Conservation (phyloP, 2,797 vertebrate genomes). For the Sternarchorhynchus goeldii region DNA sequence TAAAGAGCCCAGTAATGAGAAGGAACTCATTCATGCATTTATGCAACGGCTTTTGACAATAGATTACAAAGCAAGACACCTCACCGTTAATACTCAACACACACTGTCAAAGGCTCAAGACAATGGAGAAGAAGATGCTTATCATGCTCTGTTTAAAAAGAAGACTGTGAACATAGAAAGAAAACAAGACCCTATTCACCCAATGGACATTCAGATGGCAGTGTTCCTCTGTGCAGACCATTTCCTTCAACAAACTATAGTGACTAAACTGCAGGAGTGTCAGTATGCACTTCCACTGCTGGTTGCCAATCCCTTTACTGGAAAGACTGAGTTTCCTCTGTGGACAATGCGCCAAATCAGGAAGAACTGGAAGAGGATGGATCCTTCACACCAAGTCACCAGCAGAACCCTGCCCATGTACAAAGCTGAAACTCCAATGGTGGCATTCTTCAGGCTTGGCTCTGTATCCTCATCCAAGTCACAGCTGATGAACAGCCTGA, state of each 20-base stretch:
- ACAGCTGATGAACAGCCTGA: conserved; percentile 62
- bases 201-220: conserved; percentile 52
- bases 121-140: neutral
- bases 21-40: conserved; percentile 26
- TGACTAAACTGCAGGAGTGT: conserved; percentile 65
- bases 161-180: neutral
- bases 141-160: conserved; percentile 20
- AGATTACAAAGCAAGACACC: conserved; percentile 43
- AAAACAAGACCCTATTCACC: conserved; percentile 16
- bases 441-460: conserved; percentile 77
- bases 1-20: conserved; percentile 23
- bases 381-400: neutral
- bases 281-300: conserved; percentile 79
- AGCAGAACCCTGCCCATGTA: conserved; percentile 62
- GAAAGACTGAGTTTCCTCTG: conserved; percentile 66
- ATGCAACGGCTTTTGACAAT: conserved; percentile 33
- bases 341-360: conserved; percentile 68
- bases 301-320: conserved; percentile 67
- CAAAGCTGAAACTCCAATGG: conserved; percentile 62
- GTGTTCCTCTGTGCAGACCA: conserved; percentile 68
- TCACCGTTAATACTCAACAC: neutral
- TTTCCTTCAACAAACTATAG: conserved; percentile 64
- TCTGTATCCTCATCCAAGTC: conserved; percentile 71
- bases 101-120: neutral
- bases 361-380: conserved; percentile 66